A percentile compares a stretch with the other conserved stretches of the same genome.
These are phyloP conservation scores for Schizothorax lantsangensis DNA, from an alignment of 2,797 vertebrate genomes.

Conservation along the genomic window DNA sequence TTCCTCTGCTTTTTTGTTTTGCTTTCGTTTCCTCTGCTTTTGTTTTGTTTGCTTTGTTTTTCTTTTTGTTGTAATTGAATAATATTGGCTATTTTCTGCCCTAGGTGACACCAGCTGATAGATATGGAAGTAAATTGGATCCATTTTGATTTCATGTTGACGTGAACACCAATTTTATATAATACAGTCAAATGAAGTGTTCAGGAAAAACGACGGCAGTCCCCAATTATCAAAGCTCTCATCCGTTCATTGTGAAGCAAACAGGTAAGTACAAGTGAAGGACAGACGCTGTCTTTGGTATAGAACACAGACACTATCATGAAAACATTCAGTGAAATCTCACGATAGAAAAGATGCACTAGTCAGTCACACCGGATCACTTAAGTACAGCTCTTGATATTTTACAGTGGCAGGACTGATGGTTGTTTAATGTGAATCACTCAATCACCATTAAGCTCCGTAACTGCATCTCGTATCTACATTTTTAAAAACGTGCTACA, in stretches of 20 bases:
- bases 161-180: background rate
- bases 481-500: conserved; percentile 86
- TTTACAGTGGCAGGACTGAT: conserved; percentile 80
- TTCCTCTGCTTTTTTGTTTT: background rate
- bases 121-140: background rate
- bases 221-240: conserved; percentile 53
- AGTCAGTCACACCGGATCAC: conserved; percentile 79
- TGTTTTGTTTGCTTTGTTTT: background rate
- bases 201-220: conserved; percentile 39
- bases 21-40: background rate
- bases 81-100: background rate
- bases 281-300: conserved; percentile 87
- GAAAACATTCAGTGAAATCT: conserved; percentile 73
- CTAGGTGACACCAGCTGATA: background rate
- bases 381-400: conserved; percentile 80
- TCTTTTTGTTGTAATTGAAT: background rate
- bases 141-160: conserved; percentile 32
- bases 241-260: conserved; percentile 65
- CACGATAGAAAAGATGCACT: conserved; percentile 74
- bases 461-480: conserved; percentile 76
- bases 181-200: conserved; percentile 43
- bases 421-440: conserved; percentile 76
- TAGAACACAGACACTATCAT: conserved; percentile 76
- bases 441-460: conserved; percentile 66
- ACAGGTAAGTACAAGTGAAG: conserved; percentile 67